A percentile compares a stretch with the other conserved stretches of the same genome.
Conservation (phyloP, 2,797 vertebrate genomes). For the Hypotaenidia philippensis region DNA sequence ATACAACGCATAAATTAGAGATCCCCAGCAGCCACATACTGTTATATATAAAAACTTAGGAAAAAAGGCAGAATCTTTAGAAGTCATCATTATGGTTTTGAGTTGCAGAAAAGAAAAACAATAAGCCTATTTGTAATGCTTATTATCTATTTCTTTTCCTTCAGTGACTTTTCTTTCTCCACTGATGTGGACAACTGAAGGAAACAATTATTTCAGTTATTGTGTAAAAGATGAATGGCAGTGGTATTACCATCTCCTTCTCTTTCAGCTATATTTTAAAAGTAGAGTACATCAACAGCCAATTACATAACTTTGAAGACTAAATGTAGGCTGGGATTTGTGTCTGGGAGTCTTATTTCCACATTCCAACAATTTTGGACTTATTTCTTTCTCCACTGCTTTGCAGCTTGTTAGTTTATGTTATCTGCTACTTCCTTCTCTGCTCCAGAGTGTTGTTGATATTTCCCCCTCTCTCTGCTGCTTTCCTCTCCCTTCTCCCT, state of each 20-base stretch:
- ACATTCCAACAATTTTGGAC: not conserved
- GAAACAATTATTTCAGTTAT: not conserved
- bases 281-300: not conserved
- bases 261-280: not conserved
- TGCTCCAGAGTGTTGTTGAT: not conserved
- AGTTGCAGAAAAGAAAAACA: not conserved
- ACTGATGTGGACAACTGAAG: not conserved
- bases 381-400: not conserved
- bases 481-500: not conserved
- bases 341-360: not conserved
- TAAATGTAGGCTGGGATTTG: not conserved
- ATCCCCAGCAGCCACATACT: not conserved
- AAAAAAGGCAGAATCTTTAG: not conserved
- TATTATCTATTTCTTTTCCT: not conserved
- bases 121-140: not conserved
- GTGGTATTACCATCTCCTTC: not conserved
- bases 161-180: not conserved
- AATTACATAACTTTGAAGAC: not conserved
- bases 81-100: not conserved
- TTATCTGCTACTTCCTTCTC: not conserved
- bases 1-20: not conserved
- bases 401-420: not conserved
- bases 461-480: not conserved
- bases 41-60: not conserved
- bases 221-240: not conserved